phyloP scores from a whole-genome alignment of 2,888 invertebrate species.

The Clivina fossor region DNA sequence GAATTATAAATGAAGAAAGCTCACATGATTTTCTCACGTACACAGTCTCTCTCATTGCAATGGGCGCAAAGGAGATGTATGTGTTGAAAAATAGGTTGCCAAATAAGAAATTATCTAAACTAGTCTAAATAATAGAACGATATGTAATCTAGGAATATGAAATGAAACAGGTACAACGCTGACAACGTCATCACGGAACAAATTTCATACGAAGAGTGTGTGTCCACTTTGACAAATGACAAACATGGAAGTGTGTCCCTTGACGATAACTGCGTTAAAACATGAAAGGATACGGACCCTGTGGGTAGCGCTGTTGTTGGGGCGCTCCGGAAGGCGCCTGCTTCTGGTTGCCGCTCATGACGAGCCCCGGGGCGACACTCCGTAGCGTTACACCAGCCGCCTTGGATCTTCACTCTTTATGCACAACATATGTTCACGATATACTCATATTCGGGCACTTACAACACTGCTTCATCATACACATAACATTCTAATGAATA shows the following conservation, averaged over 20 bases:
- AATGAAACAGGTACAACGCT: slow-evolving; percentile 32
- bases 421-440: slow-evolving; percentile 52
- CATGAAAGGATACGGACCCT: slow-evolving; percentile 64
- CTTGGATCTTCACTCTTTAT: slow-evolving; percentile 52
- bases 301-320: slow-evolving; percentile 60
- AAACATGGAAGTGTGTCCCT: slow-evolving; percentile 17
- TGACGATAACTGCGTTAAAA: slow-evolving; percentile 35
- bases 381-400: slow-evolving; percentile 64
- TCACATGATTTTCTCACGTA: too few species aligned
- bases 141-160: not conserved
- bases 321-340: slow-evolving; percentile 64
- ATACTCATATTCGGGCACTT: slow-evolving; percentile 49
- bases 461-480: slow-evolving; percentile 44
- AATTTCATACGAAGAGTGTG: not conserved
- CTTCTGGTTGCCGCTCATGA: slow-evolving; percentile 69
- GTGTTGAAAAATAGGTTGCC: too few species aligned
- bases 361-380: slow-evolving; percentile 62
- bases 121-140: not conserved
- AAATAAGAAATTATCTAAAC: too few species aligned
- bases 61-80: too few species aligned
- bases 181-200: slow-evolving; percentile 28
- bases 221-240: slow-evolving; percentile 44
- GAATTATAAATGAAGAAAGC: too few species aligned
- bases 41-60: too few species aligned
- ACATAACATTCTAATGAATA: slow-evolving; percentile 39